These are phyloP conservation scores for Ichneumoninae sp. DNA, from an alignment of 2,888 invertebrate genomes.

Conservation along the genomic window DNA sequence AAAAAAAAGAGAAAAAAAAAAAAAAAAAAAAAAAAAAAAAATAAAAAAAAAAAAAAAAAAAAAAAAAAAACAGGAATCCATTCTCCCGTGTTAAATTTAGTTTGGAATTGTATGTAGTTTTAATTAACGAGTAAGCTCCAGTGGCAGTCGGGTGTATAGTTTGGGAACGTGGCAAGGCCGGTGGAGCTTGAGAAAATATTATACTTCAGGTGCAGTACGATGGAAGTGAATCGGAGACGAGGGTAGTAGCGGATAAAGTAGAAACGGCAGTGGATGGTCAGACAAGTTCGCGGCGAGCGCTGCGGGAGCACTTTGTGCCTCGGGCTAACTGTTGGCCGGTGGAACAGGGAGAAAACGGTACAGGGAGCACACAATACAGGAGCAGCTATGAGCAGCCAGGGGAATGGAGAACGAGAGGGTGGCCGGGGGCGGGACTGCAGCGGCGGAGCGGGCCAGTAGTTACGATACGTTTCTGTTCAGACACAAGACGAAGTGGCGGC, in stretches of 20 bases:
- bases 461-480: conserved; percentile 40
- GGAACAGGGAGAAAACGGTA: conserved; percentile 15
- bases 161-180: conserved; percentile 1
- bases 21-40: too few species aligned
- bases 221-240: conserved; percentile 37
- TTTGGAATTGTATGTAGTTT: conserved; percentile 26
- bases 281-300: conserved; percentile 33
- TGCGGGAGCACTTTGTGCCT: conserved; percentile 41
- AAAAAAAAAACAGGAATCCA: conserved; percentile 2
- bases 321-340: conserved; percentile 37
- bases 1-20: too few species aligned
- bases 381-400: not conserved
- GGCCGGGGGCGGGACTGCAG: not conserved
- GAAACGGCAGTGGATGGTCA: conserved; percentile 38
- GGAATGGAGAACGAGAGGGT: not conserved
- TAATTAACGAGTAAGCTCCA: conserved; percentile 29
- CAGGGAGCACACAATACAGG: conserved; percentile 29
- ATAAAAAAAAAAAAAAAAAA: conserved; percentile 4
- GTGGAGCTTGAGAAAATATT: conserved; percentile 39
- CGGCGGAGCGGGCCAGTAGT: conserved; percentile 27
- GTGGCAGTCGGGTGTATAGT: not conserved
- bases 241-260: conserved; percentile 24
- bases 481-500: conserved; percentile 18
- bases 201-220: conserved; percentile 25
- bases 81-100: conserved; percentile 10